phyloP scores from a whole-genome alignment of 2,888 invertebrate species.

The Eueremaeus valkanovi region DNA sequence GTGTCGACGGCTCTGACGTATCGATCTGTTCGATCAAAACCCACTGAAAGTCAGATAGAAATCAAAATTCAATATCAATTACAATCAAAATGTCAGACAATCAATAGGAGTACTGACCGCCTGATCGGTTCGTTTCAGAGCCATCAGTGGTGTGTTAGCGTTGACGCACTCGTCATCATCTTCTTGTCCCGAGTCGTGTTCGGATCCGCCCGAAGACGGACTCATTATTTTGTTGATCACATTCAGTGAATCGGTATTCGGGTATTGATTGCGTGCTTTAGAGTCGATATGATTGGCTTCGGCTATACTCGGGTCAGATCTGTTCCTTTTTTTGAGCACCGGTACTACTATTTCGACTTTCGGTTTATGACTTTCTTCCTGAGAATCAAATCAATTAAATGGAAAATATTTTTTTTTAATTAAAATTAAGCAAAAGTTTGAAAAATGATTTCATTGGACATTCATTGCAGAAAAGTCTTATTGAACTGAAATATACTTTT shows the following conservation, averaged over 20 bases:
- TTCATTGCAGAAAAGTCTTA: no score
- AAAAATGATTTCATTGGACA: neutral
- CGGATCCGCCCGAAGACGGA: neutral
- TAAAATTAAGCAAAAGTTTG: neutral
- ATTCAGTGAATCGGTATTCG: neutral
- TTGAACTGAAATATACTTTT: neutral
- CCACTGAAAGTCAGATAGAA: neutral
- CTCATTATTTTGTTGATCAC: slow-evolving; percentile 19
- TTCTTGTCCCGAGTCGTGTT: slow-evolving; percentile 32
- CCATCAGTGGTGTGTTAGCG: slow-evolving; percentile 8
- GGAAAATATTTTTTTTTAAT: neutral
- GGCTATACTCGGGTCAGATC: neutral
- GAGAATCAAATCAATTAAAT: neutral
- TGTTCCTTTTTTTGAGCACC: slow-evolving; percentile 14
- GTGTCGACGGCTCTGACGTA: slow-evolving; percentile 33
- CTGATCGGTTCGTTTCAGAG: neutral
- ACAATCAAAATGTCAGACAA: neutral
- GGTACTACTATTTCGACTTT: slow-evolving; percentile 30
- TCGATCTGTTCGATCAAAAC: slow-evolving; percentile 31
- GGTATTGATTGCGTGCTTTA: neutral
- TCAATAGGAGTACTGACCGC: slow-evolving; percentile 15
- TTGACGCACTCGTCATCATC: slow-evolving; percentile 12
- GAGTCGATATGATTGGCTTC: slow-evolving; percentile 8
- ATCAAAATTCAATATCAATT: neutral
- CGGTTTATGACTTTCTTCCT: slow-evolving; percentile 26